phyloP scores from a whole-genome alignment of 2,888 invertebrate genomes.

The Chalcis sispes region DNA sequence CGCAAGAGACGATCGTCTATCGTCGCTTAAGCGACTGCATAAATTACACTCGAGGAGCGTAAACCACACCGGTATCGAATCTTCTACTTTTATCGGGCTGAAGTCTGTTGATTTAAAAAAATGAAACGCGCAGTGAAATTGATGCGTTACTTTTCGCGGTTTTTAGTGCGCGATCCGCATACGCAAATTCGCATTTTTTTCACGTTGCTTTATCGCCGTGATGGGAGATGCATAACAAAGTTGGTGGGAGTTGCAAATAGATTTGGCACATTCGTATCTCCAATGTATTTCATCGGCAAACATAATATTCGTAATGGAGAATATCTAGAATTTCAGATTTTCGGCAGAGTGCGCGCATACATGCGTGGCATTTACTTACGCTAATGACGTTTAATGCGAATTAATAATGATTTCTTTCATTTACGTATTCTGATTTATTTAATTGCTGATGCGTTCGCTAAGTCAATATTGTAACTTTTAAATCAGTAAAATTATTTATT shows the following conservation, averaged over 20 bases:
- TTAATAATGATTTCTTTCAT: conserved; percentile 2
- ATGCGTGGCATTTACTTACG: conserved; percentile 7
- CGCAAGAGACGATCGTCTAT: background rate
- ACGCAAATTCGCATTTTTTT: conserved; percentile 1
- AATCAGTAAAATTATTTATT: background rate
- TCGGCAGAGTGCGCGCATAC: conserved; percentile 41
- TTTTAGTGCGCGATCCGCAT: conserved; percentile 8
- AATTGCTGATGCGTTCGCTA: background rate
- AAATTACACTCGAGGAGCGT: conserved; percentile 7
- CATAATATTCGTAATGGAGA: conserved; percentile 45
- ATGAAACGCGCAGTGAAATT: no score
- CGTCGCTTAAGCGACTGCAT: conserved; percentile 25
- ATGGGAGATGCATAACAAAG: background rate
- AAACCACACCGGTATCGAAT: background rate
- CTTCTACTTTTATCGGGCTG: background rate
- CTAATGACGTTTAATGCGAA: conserved; percentile 23
- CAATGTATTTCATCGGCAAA: conserved; percentile 35
- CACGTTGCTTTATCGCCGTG: conserved; percentile 9
- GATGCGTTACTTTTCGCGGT: no score
- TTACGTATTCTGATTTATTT: background rate
- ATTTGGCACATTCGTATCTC: conserved; percentile 10
- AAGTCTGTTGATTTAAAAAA: no score
- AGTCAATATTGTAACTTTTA: background rate
- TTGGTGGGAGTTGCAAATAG: conserved; percentile 15
- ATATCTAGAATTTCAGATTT: conserved; percentile 16